phyloP scores from a whole-genome alignment of 2,113 vertebrate genomes.

The Grus americana region DNA sequence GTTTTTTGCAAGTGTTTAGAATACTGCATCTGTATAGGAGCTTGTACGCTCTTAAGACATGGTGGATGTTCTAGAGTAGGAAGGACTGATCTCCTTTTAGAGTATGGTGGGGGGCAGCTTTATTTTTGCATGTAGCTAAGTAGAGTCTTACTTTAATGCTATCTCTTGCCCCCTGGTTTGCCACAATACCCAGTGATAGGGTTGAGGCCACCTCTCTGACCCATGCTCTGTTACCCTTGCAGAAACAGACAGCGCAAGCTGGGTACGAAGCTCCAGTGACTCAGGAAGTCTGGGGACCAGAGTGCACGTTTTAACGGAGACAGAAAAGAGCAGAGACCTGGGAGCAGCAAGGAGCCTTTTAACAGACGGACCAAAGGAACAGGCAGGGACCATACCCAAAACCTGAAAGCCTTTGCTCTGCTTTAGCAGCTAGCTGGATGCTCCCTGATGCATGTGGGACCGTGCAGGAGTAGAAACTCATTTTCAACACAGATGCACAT shows the following conservation, averaged over 20 bases:
- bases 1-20: neutral
- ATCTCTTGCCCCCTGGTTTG: neutral
- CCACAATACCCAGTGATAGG: accelerated
- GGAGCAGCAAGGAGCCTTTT: constrained; percentile 81
- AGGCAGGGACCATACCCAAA: constrained; percentile 75
- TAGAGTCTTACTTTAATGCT: neutral
- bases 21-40: accelerated
- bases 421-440: constrained; percentile 82
- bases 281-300: constrained; percentile 3
- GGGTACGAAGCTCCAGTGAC: constrained; percentile 97
- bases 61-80: neutral
- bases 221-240: neutral
- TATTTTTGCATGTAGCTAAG: neutral
- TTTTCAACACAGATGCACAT: constrained; percentile 72
- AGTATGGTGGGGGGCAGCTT: accelerated
- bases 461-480: constrained; percentile 79
- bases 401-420: constrained; percentile 78
- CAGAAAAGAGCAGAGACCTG: constrained; percentile 79
- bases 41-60: neutral
- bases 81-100: neutral
- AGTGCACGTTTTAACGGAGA: constrained; percentile 67
- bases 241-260: constrained; percentile 99
- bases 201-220: neutral
- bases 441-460: constrained; percentile 85
- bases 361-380: constrained; percentile 81